Base-by-base conservation (phyloP, 2,888 invertebrate species). In the Gymnoscelis rufifasciata region DNA sequence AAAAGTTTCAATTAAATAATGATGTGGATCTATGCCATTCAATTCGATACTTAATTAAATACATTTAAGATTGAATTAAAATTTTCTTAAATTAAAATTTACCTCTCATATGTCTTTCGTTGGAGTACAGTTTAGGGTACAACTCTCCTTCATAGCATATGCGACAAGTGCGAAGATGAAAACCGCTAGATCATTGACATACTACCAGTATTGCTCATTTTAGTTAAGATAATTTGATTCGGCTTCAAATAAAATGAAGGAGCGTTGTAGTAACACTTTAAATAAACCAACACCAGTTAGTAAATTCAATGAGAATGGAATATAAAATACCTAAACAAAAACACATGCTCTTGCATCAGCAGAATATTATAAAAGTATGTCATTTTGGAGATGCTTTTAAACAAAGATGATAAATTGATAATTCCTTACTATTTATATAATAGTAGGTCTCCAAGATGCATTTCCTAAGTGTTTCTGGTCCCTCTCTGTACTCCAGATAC, bases 1-100 rank as follows among this genome's bases (percentile, higher is more conserved):
- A 77, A 75, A 78, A 77, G 71, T 74, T 74, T 71, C 61, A 58
- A 82, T 78, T 77, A 73, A 80, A 75, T 68, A 71, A 77, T 71
- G 19, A 35, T 15, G 11, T 35, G 35, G 35, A 71, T 65, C 69
- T 66, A 66, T 64, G 69, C 68, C 71, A 68, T 74, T 71, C 64
- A 74, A 78, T 78, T 81, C 71, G 75, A 82, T 83, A 78, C 80
- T 80, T 82, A 80, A 71, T 75, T 74, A 78, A 74, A 77, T 71
- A 76, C 62, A 72, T 74, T 72, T 72, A 69, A 61, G 67, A 74
- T 78, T 73, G 69, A 80, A 74, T 71, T 74, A 78, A 79, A 77
- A 74, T 64, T 64, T 66, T 75, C 69, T 66, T 74, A 79, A 79
- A 75, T 74, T 71, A 73, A 78, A 74, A 62, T 78, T 74, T 75